Evolutionary conservation across 2,888 invertebrate genomes (phyloP), one percentile per base, ranked within the genome.

Genomic region (Tanypteryx hageni): DNA sequence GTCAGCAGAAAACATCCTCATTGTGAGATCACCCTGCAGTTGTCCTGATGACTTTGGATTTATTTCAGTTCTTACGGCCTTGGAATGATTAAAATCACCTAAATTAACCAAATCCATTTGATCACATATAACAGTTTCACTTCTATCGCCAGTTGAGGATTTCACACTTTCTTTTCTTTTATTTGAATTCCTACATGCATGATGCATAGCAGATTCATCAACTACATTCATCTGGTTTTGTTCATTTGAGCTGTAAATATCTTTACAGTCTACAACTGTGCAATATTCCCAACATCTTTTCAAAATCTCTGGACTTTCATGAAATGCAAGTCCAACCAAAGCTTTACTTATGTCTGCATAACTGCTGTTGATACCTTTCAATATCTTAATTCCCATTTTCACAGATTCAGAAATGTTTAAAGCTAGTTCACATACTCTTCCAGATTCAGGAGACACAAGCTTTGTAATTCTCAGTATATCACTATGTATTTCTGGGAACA

Each of bases 271-370:
- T 92, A 95, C 95, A 31, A 94, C 94, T 0, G 96, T 94, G 92
- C 96, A 94, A 91, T 95, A 94, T 84, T 95, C 95, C 11, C 95
- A 94, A 83, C 96, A 95, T 82, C 95, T 95, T 92, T 95, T 95
- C 81, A 97, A 94, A 94, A 96, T 95, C 58, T 94, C 94, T 82
- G 96, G 95, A 94, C 96, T 96, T 94, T 96, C 95, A 94, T 97
- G 96, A 93, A 96, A 96, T 93, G 96, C 96, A 64, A 97, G 94
- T 93, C 96, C 95, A 0, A 96, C 95, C 83, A 97, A 94, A 0
- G 96, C 96, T 58, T 95, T 95, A 93, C 96, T 95, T 56, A 97
- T 96, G 11, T 92, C 92, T 61, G 92, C 83, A 16, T 92, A 92
- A 14, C 92, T 58, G 92, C 92, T 92, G 84, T 81, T 86, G 83